Conservation (phyloP, 2,113 vertebrate species). For the Willisornis vidua region DNA sequence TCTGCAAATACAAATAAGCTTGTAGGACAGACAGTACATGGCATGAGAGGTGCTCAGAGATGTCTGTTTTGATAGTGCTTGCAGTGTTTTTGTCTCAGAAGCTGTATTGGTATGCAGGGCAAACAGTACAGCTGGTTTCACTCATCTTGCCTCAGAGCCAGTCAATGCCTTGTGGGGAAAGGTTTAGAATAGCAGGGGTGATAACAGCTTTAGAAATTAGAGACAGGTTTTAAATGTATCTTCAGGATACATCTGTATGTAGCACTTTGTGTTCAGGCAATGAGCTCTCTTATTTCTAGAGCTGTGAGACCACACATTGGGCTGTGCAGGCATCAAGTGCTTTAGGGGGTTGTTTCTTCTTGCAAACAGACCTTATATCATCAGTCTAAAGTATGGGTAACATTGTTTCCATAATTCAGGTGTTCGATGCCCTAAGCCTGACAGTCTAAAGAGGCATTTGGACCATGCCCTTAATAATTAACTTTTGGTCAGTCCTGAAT, state of each 20-base stretch:
- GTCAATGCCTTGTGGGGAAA: not conserved
- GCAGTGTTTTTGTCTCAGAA: not conserved
- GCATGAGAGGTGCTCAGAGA: not conserved
- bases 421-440: not conserved
- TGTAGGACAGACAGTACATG: not conserved
- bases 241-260: not conserved
- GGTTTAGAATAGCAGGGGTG: not conserved
- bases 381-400: not conserved
- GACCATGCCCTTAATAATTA: not conserved
- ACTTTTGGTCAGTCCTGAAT: not conserved
- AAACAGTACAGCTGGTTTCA: not conserved
- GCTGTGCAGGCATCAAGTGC: not conserved
- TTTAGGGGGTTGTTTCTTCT: not conserved
- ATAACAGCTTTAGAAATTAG: not conserved
- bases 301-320: not conserved
- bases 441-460: not conserved
- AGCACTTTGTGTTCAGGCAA: not conserved
- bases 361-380: not conserved
- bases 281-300: not conserved
- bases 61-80: not conserved
- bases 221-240: not conserved
- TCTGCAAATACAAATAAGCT: not conserved
- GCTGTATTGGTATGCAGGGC: not conserved
- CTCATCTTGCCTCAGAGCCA: not conserved
- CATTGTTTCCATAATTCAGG: not conserved